Percentiles rank a stretch among this genome's conserved stretches.
Evolutionary conservation across 2,888 invertebrate genomes (phyloP).

Genomic region (Vanessa cardui): DNA sequence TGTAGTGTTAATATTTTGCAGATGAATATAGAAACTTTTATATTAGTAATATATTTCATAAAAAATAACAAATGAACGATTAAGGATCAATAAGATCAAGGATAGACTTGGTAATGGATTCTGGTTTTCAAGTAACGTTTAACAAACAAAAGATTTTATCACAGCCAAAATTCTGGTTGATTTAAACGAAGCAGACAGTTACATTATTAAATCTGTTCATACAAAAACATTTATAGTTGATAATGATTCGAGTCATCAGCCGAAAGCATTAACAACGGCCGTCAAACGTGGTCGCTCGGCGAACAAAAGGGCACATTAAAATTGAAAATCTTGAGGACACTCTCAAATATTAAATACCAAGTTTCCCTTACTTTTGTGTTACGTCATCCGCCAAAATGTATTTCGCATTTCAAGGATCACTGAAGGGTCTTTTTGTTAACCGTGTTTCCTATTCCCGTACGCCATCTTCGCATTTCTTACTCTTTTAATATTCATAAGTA

Average conservation of each 20-base stretch:
- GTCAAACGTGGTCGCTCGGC: not conserved
- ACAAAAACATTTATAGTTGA: constrained; percentile 6
- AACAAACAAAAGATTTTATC: no score
- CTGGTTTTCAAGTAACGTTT: no score
- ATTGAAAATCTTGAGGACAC: constrained; percentile 55
- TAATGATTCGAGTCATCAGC: not conserved
- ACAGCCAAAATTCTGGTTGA: no score
- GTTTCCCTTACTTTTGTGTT: constrained; percentile 64
- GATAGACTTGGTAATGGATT: no score
- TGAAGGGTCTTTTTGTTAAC: constrained; percentile 67
- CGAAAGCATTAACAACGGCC: constrained; percentile 1
- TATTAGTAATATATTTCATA: not conserved
- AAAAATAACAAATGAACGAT: no score
- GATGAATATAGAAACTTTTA: not conserved
- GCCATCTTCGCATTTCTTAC: constrained; percentile 53
- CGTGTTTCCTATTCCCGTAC: constrained; percentile 55
- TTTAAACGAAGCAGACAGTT: not conserved
- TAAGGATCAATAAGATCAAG: no score
- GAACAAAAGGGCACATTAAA: constrained; percentile 42
- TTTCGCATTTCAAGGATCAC: constrained; percentile 67
- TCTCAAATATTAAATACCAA: constrained; percentile 72
- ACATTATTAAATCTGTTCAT: not conserved
- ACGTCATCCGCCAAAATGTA: constrained; percentile 79
- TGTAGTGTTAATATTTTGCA: constrained; percentile 2
- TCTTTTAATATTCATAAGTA: constrained; percentile 81